Evolutionary conservation across 2,113 vertebrate genomes (phyloP), one percentile per base, ranked within the genome.

Genomic region (Panthera tigris): DNA sequence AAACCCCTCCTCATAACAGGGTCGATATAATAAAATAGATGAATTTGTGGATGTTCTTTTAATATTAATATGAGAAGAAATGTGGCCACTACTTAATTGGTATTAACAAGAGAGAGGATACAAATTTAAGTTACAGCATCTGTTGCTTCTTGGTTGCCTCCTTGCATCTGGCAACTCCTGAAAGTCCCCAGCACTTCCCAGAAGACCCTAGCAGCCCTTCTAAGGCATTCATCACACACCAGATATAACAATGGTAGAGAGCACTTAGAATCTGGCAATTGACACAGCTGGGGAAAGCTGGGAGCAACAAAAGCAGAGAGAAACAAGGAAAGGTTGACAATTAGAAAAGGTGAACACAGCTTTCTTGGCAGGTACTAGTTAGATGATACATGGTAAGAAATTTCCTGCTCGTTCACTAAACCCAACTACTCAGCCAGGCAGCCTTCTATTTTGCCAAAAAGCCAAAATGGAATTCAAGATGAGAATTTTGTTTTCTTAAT

Each of bases 221-320:
- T 2, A 25, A 25, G 11, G 23, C 13, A 15, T 86, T 83, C 29
- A 31, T 39, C 48, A 50, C 4, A 3, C 9, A 41, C 9, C n/a
- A 90, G 63, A 50, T 57, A 13, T 13, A 73, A 84, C 25, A 41
- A 3, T 23, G 55, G 39, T 36, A 57, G 89, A 91, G 39, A 92
- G 11, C 5, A 4, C 5, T 48, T 83, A 50, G 69, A 92, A 83
- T 88, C 25, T 57, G 63, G 61, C 57, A 45, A 9, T 4, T 71
- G 41, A 86, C 69, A 90, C 68, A 95, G 65, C 95, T 88, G 65
- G 92, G 63, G n/a, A 83, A 90, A 80, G 36, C 81, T 55, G 80
- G 84, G 61, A 95, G 45, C n/a, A 11, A 69, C 90, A 66, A 52
- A 87, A 92, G n/a, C 52, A 69, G 69, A n/a, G 10, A 87, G 95